Evolutionary conservation across 1,140 invertebrate species (phyloP).

Genomic region (Drosophila miranda): DNA sequence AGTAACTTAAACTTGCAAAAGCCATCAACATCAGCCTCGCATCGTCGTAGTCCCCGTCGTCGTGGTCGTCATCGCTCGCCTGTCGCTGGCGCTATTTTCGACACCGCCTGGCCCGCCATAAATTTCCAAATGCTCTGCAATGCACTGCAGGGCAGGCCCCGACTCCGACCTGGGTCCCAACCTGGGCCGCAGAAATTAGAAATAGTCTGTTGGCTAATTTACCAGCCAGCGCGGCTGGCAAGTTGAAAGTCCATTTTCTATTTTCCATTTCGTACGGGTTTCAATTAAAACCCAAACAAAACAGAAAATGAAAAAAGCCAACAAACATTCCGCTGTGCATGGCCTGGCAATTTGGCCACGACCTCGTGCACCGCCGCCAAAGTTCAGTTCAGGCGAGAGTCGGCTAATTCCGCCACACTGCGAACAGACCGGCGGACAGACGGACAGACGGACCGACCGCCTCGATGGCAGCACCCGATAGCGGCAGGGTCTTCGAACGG

Average conservation of each 20-base stretch:
- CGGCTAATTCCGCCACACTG: conserved; percentile 67
- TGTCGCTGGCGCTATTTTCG: conserved; percentile 75
- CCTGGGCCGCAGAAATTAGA: conserved; percentile 48
- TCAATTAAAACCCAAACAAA: conserved; percentile 63
- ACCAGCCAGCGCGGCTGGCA: conserved; percentile 21
- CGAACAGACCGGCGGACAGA: neutral
- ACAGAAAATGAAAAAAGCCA: conserved; percentile 39
- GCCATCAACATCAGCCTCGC: conserved; percentile 62
- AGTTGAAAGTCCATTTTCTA: conserved; percentile 69
- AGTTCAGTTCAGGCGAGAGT: conserved; percentile 49
- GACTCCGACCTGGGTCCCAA: neutral
- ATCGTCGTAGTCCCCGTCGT: conserved; percentile 41
- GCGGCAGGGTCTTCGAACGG: neutral
- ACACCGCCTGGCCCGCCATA: conserved; percentile 73
- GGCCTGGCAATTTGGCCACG: conserved; percentile 59
- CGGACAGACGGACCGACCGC: conserved; percentile 14
- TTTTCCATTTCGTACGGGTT: conserved; percentile 72
- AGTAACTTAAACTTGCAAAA: conserved; percentile 67
- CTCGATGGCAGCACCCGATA: conserved; percentile 61
- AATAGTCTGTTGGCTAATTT: conserved; percentile 64
- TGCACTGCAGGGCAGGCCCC: conserved; percentile 30
- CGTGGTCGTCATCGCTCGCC: conserved; percentile 32
- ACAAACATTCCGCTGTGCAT: conserved; percentile 42
- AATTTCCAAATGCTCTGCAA: conserved; percentile 75
- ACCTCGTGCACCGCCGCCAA: conserved; percentile 55